phyloP scores from a whole-genome alignment of 2,797 vertebrate genomes.

The Fistularia tabacaria region DNA sequence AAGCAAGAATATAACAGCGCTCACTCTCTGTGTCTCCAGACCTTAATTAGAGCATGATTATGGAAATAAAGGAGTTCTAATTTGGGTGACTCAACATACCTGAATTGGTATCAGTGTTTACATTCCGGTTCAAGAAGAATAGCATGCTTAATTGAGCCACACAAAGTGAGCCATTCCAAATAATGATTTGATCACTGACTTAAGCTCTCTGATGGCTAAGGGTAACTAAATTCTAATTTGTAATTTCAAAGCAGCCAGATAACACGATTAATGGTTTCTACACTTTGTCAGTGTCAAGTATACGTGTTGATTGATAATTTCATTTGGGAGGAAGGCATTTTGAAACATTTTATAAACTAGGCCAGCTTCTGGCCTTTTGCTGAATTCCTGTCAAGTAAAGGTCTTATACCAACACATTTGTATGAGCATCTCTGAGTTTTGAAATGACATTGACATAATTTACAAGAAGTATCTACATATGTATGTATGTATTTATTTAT shows the following conservation, averaged over 20 bases:
- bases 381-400: too few species aligned
- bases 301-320: too few species aligned
- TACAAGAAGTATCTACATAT: too few species aligned
- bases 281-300: background rate
- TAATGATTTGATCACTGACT: conserved; percentile 36
- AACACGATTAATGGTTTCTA: conserved; percentile 28
- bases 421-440: too few species aligned
- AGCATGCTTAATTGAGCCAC: conserved; percentile 27
- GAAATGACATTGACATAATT: too few species aligned
- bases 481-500: too few species aligned
- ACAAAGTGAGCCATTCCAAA: too few species aligned
- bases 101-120: conserved; percentile 2
- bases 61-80: conserved; percentile 30
- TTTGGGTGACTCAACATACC: conserved; percentile 24
- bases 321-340: too few species aligned
- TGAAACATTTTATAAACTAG: too few species aligned
- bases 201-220: conserved; percentile 25
- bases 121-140: conserved; percentile 25
- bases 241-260: conserved; percentile 14
- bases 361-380: too few species aligned
- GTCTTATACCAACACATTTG: too few species aligned
- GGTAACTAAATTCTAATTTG: conserved; percentile 30
- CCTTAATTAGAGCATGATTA: conserved; percentile 35
- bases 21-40: too few species aligned
- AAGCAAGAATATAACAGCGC: conserved; percentile 21